Base-by-base conservation (phyloP, 2,888 invertebrate species). In the Netelia virgata region DNA sequence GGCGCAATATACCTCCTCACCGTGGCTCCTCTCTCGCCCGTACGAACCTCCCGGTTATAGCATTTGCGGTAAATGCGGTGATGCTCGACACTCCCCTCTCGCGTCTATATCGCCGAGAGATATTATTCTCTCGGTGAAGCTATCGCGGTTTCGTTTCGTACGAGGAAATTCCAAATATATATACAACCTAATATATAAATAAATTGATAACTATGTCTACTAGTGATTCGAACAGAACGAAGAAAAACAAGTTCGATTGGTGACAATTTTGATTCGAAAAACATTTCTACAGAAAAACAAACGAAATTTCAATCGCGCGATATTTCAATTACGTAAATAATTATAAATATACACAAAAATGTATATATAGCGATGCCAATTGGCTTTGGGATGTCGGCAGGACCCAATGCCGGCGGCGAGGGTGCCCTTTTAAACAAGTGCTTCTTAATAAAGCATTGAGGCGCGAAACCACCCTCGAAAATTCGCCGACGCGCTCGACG, bases 371-470 rank as follows among this genome's bases (percentile, higher is more conserved):
- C 90, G 89, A 88, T 89, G 63, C 89, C 90, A 91, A 92, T 92
- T 92, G 91, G 90, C 91, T 90, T 74, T 86, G 87, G 88, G 88
- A 91, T 90, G 90, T 91, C 90, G 90, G 88, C 88, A 72, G 76
- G 83, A 86, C 68, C 83, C 69, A 79, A 85, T 36, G 78, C 78
- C 82, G 81, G 77, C 84, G 81, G 86, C 88, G 88, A 88, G 87
- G 90, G 91, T 91, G 92, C 90, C 92, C 92, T 93, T 87, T 93
- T 93, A 93, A 93, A 93, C 93, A 93, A 93, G 93, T 93, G 92
- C 93, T 93, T 91, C 93, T 93, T 93, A 93, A 93, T 93, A 93
- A 93, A 93, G 91, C 92, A 93, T 93, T 93, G 93, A 93, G 92
- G 93, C 92, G 93, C 90, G 90, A 93, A 93, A 92, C 92, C 92